Evolutionary conservation across 2,888 invertebrate species (phyloP).

Genomic region (Mythimna vitellina): DNA sequence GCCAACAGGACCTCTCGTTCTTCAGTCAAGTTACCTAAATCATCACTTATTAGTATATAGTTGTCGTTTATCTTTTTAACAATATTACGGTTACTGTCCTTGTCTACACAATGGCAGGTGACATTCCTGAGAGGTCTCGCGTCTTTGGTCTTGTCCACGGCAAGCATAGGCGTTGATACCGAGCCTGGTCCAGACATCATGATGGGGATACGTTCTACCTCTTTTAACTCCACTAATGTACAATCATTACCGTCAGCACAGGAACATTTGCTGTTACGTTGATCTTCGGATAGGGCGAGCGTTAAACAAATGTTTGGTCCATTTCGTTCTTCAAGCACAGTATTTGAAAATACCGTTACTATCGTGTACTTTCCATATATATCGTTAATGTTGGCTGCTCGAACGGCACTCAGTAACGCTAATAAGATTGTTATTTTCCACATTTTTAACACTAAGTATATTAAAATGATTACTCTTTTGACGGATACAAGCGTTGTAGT

Average conservation of each 20-base stretch:
- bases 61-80: background rate
- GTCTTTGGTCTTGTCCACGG: background rate
- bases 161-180: background rate
- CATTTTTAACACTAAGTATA: background rate
- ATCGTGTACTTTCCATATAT: conserved; percentile 1
- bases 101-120: background rate
- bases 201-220: background rate
- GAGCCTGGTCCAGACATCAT: background rate
- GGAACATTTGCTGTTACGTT: background rate
- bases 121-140: background rate
- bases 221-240: background rate
- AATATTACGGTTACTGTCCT: background rate
- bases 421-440: background rate
- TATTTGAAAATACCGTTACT: background rate
- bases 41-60: background rate
- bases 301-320: background rate
- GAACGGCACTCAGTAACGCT: conserved; percentile 1
- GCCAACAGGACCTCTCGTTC: background rate
- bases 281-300: background rate
- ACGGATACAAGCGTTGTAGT: background rate
- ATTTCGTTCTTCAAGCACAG: background rate
- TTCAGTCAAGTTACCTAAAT: background rate
- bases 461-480: background rate
- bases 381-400: background rate
- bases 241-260: background rate